phyloP scores from a whole-genome alignment of 2,797 vertebrate genomes.

The Heterohyrax brucei region DNA sequence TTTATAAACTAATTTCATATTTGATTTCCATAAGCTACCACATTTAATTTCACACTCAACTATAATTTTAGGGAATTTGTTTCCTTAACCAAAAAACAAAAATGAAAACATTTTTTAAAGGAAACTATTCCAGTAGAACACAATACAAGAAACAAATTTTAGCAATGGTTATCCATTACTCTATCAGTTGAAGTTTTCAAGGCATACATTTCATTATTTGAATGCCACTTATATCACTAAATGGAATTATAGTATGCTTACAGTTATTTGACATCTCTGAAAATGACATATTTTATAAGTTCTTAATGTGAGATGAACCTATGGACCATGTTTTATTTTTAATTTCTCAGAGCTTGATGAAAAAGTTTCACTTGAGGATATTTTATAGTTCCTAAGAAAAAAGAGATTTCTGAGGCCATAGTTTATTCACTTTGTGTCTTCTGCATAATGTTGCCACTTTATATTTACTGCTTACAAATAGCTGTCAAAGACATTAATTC shows the following conservation, averaged over 20 bases:
- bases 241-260: not conserved
- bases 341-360: slow-evolving; percentile 41
- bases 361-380: slow-evolving; percentile 33
- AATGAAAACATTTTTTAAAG: slow-evolving; percentile 38
- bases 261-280: slow-evolving; percentile 49
- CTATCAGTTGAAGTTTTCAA: slow-evolving; percentile 56
- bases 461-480: slow-evolving; percentile 11
- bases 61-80: slow-evolving; percentile 55
- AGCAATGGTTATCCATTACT: slow-evolving; percentile 19
- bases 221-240: slow-evolving; percentile 35
- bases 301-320: slow-evolving; percentile 36
- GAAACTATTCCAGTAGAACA: slow-evolving; percentile 19
- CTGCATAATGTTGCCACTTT: not conserved
- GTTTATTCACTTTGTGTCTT: slow-evolving; percentile 9
- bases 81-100: slow-evolving; percentile 55
- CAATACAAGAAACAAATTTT: slow-evolving; percentile 38
- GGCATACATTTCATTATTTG: slow-evolving; percentile 33
- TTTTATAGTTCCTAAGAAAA: slow-evolving; percentile 27
- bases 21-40: slow-evolving; percentile 57
- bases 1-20: slow-evolving; percentile 74
- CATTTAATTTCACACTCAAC: slow-evolving; percentile 73
- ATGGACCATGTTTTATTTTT: slow-evolving; percentile 49
- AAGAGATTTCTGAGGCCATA: not conserved
- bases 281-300: slow-evolving; percentile 54
- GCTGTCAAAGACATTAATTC: not conserved